Base-by-base conservation (phyloP, 2,888 invertebrate genomes). In the Orchesellides sinensis region DNA sequence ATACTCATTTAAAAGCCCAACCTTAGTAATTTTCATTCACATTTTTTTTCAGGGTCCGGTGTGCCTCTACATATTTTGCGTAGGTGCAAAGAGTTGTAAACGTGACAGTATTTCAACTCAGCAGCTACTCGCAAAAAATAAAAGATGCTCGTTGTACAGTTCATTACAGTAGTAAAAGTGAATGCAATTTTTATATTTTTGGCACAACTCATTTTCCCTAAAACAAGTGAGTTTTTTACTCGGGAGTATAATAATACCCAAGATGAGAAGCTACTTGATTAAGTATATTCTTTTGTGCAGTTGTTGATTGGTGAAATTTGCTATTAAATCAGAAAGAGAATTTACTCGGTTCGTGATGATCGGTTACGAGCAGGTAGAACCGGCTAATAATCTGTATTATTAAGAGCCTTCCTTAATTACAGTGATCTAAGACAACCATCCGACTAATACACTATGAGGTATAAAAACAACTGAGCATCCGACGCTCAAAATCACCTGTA, bases 21-120 rank as follows among this genome's bases (percentile, higher is more conserved):
- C 78, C 78, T 70, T 70, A 78, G 78, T 27, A 70, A 78, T 78
- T 77, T 52, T 78, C 78, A 78, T 78, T 78, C 78, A 78, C 52
- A 70, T 69, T 77, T 69, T 65, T 65, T n/a, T 47, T 6, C 14
- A 21, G 75, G 29, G 66, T 56, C 65, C 40, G 65, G 75, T 66
- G n/a, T n/a, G n/a, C n/a, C n/a, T n/a, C n/a, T n/a, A n/a, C n/a
- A 45, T 75, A n/a, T 54, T 19, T 25, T 27, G 32, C 12, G 2
- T 2, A 40, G 45, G 65, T 65, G 74, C 74, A 74, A 74, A 4
- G 12, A 35, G 35, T 35, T n/a, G 52, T 35, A 65, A 74, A 74
- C 74, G 63, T 74, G 65, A 74, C 74, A 65, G 52, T 61, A 56
- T 40, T 40, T 40, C 59, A 61, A 45, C 21, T 35, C 27, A 25